Percentiles rank a stretch among this genome's conserved stretches.
phyloP scores from a whole-genome alignment of 2,113 vertebrate species.

The Lota lota region DNA sequence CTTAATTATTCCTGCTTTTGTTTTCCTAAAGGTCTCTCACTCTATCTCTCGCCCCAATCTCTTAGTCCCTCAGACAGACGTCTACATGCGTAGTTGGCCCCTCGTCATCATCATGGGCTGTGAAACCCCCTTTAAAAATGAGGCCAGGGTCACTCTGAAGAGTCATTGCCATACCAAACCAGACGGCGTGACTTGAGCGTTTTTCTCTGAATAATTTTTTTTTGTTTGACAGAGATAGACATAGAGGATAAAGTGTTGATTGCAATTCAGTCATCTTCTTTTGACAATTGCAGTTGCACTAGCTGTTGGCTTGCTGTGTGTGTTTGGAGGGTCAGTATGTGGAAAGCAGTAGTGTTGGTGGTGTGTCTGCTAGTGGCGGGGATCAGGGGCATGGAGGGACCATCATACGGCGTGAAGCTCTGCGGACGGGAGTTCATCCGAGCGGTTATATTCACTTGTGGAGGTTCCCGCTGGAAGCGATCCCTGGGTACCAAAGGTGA shows the following conservation, averaged over 20 bases:
- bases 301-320: slow-evolving; percentile 3
- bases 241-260: background rate
- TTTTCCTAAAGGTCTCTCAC: slow-evolving; percentile 72
- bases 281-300: slow-evolving; percentile 1
- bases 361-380: slow-evolving; percentile 70
- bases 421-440: slow-evolving; percentile 86
- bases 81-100: slow-evolving; percentile 32
- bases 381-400: slow-evolving; percentile 59
- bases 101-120: slow-evolving; percentile 19
- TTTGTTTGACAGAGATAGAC: background rate
- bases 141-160: slow-evolving; percentile 34
- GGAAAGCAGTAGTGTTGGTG: slow-evolving; percentile 61
- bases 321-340: slow-evolving; percentile 51
- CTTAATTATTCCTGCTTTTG: slow-evolving; percentile 65
- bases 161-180: slow-evolving; percentile 42
- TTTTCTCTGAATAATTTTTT: slow-evolving; percentile 2
- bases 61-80: slow-evolving; percentile 26
- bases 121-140: slow-evolving; percentile 68
- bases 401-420: slow-evolving; percentile 77
- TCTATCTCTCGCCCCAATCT: slow-evolving; percentile 60
- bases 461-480: slow-evolving; percentile 82
- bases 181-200: slow-evolving; percentile 13
- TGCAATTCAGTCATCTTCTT: background rate
- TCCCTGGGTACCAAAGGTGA: slow-evolving; percentile 64
- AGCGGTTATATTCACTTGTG: slow-evolving; percentile 84